A percentile compares a stretch with the other conserved stretches of the same genome.
These are phyloP conservation scores for Epizoanthus fatuus DNA, from an alignment of 92 coral and sea anemone genomes.

Conservation along the genomic window DNA sequence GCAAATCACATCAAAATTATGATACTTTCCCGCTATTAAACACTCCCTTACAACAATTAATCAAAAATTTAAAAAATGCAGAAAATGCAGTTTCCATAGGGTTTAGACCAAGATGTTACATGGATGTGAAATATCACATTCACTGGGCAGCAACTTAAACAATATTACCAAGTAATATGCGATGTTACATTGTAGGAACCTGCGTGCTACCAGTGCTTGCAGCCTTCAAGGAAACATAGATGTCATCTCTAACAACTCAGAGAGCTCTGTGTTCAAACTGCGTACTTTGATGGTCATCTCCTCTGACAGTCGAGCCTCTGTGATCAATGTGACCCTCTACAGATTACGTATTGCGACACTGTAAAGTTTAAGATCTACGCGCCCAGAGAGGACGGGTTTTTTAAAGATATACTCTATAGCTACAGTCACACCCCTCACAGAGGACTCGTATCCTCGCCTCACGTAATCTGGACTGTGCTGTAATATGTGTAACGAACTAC, in stretches of 20 bases:
- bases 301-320: no score
- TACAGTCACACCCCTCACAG: neutral
- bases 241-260: neutral
- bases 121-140: neutral
- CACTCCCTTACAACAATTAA: neutral
- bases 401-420: conserved; percentile 8
- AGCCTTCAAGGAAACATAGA: conserved; percentile 5
- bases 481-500: no score
- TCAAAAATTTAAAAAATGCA: neutral
- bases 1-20: no score
- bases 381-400: conserved; percentile 8
- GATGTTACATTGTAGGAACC: neutral
- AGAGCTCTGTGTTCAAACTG: neutral
- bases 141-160: neutral
- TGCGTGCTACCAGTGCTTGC: conserved; percentile 6
- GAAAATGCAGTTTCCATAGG: neutral
- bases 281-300: neutral
- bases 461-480: neutral
- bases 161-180: neutral
- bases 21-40: neutral
- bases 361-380: neutral
- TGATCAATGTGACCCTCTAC: no score
- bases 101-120: neutral
- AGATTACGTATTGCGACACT: no score
- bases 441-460: neutral